phyloP scores from a whole-genome alignment of 2,113 vertebrate species.

The Gasterosteus nipponicus region DNA sequence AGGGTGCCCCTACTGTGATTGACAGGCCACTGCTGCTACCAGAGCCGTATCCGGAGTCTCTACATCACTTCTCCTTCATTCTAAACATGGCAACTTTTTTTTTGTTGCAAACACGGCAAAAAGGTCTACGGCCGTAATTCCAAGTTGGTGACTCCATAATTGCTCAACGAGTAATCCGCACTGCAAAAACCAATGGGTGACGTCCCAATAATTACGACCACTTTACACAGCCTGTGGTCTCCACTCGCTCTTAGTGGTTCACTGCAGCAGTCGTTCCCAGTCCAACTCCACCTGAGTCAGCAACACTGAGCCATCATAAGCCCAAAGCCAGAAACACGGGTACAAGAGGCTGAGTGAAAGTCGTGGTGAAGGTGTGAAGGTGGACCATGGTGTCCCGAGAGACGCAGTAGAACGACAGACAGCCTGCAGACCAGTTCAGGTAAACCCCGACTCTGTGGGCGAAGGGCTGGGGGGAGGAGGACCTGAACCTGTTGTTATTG shows the following conservation, averaged over 20 bases:
- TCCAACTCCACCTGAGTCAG: conserved; percentile 62
- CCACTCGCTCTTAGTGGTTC: background rate
- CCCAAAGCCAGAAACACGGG: conserved; percentile 70
- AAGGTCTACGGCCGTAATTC: background rate
- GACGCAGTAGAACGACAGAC: conserved; percentile 67
- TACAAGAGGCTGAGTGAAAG: conserved; percentile 67
- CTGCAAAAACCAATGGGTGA: background rate
- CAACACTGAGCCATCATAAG: conserved; percentile 33
- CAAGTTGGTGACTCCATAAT: background rate
- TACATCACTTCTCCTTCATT: background rate
- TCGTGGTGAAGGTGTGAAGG: conserved; percentile 65
- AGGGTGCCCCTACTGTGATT: background rate
- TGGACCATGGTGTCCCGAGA: conserved; percentile 58
- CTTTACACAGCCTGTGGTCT: background rate
- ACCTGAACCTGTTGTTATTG: conserved; percentile 40
- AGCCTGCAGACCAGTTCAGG: conserved; percentile 49
- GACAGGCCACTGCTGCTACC: background rate
- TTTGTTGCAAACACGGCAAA: background rate
- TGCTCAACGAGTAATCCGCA: background rate
- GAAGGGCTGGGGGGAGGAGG: conserved; percentile 39
- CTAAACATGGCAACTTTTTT: background rate
- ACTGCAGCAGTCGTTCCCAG: conserved; percentile 63
- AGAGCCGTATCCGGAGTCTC: background rate
- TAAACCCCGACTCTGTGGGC: conserved; percentile 57
- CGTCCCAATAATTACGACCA: background rate